Evolutionary conservation across 2,797 vertebrate genomes (phyloP).

Genomic region (Spondyliosoma cantharus): DNA sequence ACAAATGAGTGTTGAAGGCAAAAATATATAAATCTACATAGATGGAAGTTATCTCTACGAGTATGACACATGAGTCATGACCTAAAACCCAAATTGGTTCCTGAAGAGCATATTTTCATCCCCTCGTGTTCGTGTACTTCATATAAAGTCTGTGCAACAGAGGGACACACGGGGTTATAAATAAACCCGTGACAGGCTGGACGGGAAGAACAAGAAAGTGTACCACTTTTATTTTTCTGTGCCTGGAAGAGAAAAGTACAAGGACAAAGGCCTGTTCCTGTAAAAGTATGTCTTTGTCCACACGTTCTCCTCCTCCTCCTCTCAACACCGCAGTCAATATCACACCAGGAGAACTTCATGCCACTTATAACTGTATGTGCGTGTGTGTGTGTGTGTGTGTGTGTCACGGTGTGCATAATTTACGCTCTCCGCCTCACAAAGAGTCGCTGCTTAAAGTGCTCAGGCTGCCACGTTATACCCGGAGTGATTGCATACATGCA

Average conservation of each 20-base stretch:
- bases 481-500: constrained; percentile 2
- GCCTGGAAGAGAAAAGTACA: constrained; percentile 24
- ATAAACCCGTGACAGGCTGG: constrained; percentile 45
- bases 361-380: neutral
- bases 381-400: neutral
- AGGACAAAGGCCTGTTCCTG: neutral
- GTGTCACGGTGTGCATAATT: neutral
- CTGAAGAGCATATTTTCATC: neutral
- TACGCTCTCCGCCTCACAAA: neutral
- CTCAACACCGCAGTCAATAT: neutral
- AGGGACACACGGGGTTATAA: constrained; percentile 42
- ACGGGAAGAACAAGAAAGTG: constrained; percentile 18
- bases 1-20: neutral
- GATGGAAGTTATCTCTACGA: no score
- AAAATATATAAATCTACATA: neutral
- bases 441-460: neutral
- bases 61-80: neutral
- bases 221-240: neutral
- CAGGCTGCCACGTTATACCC: neutral
- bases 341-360: neutral
- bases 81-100: constrained; percentile 2
- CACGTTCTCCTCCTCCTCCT: neutral
- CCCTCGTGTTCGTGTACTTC: constrained; percentile 43
- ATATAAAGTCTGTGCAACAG: constrained; percentile 36
- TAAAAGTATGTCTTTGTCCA: constrained; percentile 5